These are phyloP conservation scores for Leptonema lineaticorne DNA, from an alignment of 1,140 invertebrate species.

Conservation along the genomic window DNA sequence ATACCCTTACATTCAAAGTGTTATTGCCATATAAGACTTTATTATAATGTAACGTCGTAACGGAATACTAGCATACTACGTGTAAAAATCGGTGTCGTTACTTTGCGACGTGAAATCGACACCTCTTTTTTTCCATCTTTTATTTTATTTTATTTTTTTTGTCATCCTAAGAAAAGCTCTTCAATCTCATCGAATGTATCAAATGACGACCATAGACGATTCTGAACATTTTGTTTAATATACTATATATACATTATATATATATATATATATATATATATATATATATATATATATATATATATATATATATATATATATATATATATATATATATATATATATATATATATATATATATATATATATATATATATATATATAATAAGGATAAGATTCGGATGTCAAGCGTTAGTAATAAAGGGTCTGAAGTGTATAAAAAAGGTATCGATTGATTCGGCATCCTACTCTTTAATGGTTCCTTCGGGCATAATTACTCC, in stretches of 20 bases:
- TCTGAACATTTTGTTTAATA: too few relatives aligned
- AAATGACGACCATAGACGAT: too few relatives aligned
- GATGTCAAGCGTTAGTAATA: too few relatives aligned
- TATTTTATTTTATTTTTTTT: too few relatives aligned
- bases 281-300: background rate
- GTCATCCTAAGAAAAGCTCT: too few relatives aligned
- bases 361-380: background rate
- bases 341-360: background rate
- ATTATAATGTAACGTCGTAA: too few relatives aligned
- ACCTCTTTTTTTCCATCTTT: slow-evolving; percentile 2
- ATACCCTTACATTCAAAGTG: background rate
- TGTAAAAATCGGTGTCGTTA: background rate
- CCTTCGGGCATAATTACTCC: too few relatives aligned
- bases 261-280: background rate
- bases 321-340: background rate
- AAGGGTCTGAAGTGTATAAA: too few relatives aligned
- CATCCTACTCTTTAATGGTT: too few relatives aligned
- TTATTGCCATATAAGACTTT: background rate
- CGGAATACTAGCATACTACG: too few relatives aligned
- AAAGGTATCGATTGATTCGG: too few relatives aligned
- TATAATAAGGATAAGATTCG: too few relatives aligned
- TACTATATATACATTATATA: background rate
- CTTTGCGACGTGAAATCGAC: background rate
- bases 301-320: background rate
- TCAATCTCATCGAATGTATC: background rate